Conservation (phyloP, 2,113 vertebrate genomes). For the Haplotaxodon microlepis region DNA sequence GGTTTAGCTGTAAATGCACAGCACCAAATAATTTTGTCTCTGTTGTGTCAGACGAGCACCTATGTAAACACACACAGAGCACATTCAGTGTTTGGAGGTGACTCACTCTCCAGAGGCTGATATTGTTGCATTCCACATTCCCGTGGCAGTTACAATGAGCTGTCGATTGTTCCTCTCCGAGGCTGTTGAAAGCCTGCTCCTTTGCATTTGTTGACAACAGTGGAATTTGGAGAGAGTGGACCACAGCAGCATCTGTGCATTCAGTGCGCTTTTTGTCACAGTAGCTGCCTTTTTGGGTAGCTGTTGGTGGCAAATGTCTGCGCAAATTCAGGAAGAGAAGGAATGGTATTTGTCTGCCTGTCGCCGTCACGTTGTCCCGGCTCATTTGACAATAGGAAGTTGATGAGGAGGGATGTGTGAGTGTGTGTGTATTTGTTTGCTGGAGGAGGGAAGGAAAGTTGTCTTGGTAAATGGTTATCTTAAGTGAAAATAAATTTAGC, state of each 20-base stretch:
- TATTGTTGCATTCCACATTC: constrained; percentile 67
- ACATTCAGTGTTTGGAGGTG: constrained; percentile 47
- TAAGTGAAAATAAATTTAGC: constrained; percentile 60
- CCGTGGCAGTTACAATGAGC: constrained; percentile 45
- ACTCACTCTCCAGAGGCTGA: constrained; percentile 59
- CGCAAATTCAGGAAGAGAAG: constrained; percentile 32
- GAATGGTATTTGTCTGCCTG: constrained; percentile 29
- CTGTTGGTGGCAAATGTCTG: neutral
- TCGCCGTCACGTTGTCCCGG: neutral
- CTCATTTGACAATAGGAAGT: constrained; percentile 42
- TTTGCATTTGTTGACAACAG: constrained; percentile 27
- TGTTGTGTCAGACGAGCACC: constrained; percentile 7
- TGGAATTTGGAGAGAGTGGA: constrained; percentile 27
- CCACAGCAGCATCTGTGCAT: neutral
- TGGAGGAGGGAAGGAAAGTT: constrained; percentile 15
- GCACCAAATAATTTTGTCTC: neutral
- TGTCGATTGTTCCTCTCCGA: constrained; percentile 47
- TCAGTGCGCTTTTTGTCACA: neutral
- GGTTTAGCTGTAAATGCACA: neutral
- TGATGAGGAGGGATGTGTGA: neutral
- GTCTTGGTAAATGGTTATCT: constrained; percentile 54
- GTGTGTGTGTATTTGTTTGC: neutral
- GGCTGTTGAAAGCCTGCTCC: constrained; percentile 51
- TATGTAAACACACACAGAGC: constrained; percentile 1
- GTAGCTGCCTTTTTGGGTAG: neutral